These are phyloP conservation scores for Chionis minor DNA, from an alignment of 2,113 vertebrate genomes.

Conservation along the genomic window DNA sequence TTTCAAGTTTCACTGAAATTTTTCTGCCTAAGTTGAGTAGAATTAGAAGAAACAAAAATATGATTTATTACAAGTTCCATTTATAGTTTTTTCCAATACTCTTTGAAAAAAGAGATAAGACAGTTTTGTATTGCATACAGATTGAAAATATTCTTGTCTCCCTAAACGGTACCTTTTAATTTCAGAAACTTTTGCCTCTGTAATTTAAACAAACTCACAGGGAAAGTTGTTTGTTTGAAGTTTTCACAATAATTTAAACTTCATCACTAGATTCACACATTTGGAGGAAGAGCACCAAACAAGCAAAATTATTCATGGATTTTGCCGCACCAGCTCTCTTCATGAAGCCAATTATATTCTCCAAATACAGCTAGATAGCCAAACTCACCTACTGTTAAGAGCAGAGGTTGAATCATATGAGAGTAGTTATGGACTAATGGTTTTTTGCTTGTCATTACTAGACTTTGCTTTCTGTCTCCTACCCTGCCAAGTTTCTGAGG, in stretches of 20 bases:
- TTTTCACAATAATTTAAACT: not conserved
- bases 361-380: not conserved
- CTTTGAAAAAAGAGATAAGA: not conserved
- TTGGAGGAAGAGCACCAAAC: not conserved
- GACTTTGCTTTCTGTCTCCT: constrained; percentile 7
- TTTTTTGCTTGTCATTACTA: not conserved
- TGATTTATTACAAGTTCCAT: not conserved
- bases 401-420: not conserved
- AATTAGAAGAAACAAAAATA: not conserved
- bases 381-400: constrained; percentile 29
- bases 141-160: not conserved
- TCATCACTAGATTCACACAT: not conserved
- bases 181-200: constrained; percentile 14
- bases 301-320: not conserved
- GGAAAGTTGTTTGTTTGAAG: not conserved
- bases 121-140: not conserved
- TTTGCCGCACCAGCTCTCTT: not conserved
- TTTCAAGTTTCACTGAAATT: not conserved
- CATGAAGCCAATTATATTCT: not conserved
- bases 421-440: not conserved
- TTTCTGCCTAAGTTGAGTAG: not conserved
- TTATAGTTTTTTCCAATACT: not conserved
- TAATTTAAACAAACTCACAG: not conserved
- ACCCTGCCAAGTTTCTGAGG: constrained; percentile 17
- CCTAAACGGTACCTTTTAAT: not conserved